Base-by-base conservation (phyloP, 1,140 invertebrate genomes). In the Lethocerus indicus region DNA sequence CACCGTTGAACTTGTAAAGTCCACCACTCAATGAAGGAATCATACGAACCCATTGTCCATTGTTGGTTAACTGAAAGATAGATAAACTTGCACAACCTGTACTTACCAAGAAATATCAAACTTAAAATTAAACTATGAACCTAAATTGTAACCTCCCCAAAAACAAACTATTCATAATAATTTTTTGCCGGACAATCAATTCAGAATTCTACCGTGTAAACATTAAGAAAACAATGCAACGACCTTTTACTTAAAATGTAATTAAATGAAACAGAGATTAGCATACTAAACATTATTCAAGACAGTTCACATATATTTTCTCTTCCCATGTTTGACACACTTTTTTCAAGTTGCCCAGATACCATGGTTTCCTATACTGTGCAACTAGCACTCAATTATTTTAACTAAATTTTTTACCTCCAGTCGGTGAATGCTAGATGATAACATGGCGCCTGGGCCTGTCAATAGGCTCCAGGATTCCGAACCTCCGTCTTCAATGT, bases 21-120 rank as follows among this genome's bases (percentile, higher is more conserved):
- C 79, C 77, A 9, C 92, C 92, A 63, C 79, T 83, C 7, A 97
- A 65, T 0, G 91, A 92, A 27, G 91, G 92, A 60, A 97, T 89
- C 56, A 95, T 71, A 54, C 83, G 73, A 28, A 90, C 76, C 68
- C 75, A 83, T 61, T 89, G 78, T 1, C 88, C 90, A 68, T 87
- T 80, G 51, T 83, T 82, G 40, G 77, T 84, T 14, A 94, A 66
- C 84, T 92, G 53, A 47, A 69, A 65, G 55, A 48, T 39, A 20
- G 16, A 3, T 26, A 35, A 47, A 27, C 1, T n/a, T n/a, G n/a
- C n/a, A n/a, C n/a, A n/a, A n/a, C n/a, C n/a, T n/a, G n/a, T n/a
- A n/a, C n/a, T n/a, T n/a, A n/a, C n/a, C 12, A n/a, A 35, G n/a
- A 35, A 35, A 35, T 12, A 35, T 35, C 12, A 35, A 35, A 39